Base-by-base conservation (phyloP, 2,888 invertebrate genomes). In the Allolobophora icterica region DNA sequence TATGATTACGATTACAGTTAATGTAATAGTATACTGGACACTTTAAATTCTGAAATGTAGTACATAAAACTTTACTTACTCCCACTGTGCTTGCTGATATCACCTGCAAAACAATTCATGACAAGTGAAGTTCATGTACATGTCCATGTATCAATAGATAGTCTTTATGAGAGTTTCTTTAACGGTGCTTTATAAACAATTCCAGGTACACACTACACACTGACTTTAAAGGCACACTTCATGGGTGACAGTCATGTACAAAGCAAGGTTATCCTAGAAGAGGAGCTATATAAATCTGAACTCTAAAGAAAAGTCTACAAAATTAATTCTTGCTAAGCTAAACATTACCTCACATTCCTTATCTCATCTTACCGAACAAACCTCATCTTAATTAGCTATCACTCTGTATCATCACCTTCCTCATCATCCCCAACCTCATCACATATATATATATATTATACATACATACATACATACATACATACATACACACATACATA, bases 101-200 rank as follows among this genome's bases (percentile, higher is more conserved):
- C n/a, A 71, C 13, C 71, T 71, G 71, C 4, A 71, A 71, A 71
- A n/a, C n/a, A n/a, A 71, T n/a, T 71, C 30, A 71, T 71, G 11
- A 71, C 71, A 71, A 71, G 71, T n/a, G 71, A 71, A n/a, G n/a
- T n/a, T 71, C 71, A 71, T 71, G 71, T 71, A 71, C 71, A 52
- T 45, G 45, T 58, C 30, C 13, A 24, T n/a, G 71, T 71, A n/a
- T 71, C 0, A n/a, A n/a, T 71, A 13, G 8, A 71, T 71, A 71
- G 52, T 21, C 21, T 6, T 21, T 52, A 21, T 1, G 6, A 52
- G 21, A 21, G 8, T 1, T 52, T 52, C 21, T 24, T 52, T 11
- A 71, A 71, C 30, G 71, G 71, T 8, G n/a, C n/a, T 71, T n/a
- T n/a, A 71, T 71, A n/a, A 71, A 71, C n/a, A 71, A n/a, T 0